Conservation (phyloP, 2,113 vertebrate species). For the Herpailurus yagouaroundi region DNA sequence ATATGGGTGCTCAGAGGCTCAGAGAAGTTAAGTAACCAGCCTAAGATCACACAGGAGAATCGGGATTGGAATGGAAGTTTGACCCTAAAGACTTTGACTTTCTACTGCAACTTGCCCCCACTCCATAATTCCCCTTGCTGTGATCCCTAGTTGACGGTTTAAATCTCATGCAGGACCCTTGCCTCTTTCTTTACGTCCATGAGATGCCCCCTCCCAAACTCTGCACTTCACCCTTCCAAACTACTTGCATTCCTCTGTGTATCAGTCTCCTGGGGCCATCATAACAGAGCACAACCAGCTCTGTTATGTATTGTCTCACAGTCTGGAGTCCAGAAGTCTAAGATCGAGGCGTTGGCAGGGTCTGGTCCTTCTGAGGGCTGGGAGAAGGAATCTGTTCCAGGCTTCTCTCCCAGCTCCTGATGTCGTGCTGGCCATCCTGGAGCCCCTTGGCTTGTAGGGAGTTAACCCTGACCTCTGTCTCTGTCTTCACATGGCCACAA, state of each 20-base stretch:
- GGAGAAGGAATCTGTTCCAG: neutral
- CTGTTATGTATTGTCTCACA: fast-evolving
- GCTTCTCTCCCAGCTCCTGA: neutral
- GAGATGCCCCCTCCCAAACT: neutral
- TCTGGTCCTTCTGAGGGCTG: fast-evolving
- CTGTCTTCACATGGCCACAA: neutral
- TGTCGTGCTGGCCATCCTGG: too few species aligned
- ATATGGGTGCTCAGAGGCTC: neutral
- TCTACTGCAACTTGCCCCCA: neutral
- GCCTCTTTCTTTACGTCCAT: neutral
- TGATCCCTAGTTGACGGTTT: neutral
- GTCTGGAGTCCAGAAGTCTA: neutral
- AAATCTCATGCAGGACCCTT: neutral
- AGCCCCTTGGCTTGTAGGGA: neutral
- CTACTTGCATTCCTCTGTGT: too few species aligned
- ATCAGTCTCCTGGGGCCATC: neutral
- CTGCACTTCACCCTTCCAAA: neutral
- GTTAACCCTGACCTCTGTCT: neutral
- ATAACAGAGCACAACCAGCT: neutral
- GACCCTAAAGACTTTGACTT: neutral
- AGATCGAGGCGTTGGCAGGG: fast-evolving
- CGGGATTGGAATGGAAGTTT: neutral
- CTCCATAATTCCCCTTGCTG: neutral
- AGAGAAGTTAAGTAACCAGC: neutral
- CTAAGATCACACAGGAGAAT: neutral